phyloP scores from a whole-genome alignment of 2,888 invertebrate genomes.

The Magallana nippona region DNA sequence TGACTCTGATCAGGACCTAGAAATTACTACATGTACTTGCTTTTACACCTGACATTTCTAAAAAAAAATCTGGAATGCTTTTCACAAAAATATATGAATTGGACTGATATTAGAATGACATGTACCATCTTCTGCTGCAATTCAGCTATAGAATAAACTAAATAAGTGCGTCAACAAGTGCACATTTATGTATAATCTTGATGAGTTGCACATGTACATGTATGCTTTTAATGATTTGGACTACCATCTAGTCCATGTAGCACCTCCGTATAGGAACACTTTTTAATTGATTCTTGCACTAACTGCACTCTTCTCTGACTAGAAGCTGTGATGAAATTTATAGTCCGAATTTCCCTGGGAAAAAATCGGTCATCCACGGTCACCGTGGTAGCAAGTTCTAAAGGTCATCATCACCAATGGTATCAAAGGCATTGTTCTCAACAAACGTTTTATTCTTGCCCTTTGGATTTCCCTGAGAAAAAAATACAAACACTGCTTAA shows the following conservation, averaged over 20 bases:
- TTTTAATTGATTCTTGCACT: neutral
- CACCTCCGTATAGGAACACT: neutral
- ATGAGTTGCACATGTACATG: too few relatives aligned
- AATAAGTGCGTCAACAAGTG: too few relatives aligned
- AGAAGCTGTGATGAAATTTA: neutral
- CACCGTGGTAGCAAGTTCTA: slow-evolving; percentile 60
- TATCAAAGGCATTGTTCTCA: slow-evolving; percentile 86
- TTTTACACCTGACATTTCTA: too few relatives aligned
- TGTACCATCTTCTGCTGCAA: too few relatives aligned
- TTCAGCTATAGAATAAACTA: too few relatives aligned
- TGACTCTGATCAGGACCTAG: too few relatives aligned
- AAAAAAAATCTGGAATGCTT: too few relatives aligned
- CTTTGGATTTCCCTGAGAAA: slow-evolving; percentile 54
- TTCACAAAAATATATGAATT: too few relatives aligned
- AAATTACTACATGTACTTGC: too few relatives aligned
- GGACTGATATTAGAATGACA: too few relatives aligned
- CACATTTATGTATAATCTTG: too few relatives aligned
- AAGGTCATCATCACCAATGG: slow-evolving; percentile 95
- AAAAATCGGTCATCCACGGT: neutral
- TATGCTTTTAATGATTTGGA: too few relatives aligned
- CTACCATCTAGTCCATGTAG: neutral
- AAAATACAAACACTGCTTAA: slow-evolving; percentile 1
- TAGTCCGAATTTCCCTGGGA: neutral
- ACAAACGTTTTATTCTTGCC: slow-evolving; percentile 58
- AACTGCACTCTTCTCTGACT: neutral